phyloP scores from a whole-genome alignment of 2,888 invertebrate species.

The Priocnemis perturbator region DNA sequence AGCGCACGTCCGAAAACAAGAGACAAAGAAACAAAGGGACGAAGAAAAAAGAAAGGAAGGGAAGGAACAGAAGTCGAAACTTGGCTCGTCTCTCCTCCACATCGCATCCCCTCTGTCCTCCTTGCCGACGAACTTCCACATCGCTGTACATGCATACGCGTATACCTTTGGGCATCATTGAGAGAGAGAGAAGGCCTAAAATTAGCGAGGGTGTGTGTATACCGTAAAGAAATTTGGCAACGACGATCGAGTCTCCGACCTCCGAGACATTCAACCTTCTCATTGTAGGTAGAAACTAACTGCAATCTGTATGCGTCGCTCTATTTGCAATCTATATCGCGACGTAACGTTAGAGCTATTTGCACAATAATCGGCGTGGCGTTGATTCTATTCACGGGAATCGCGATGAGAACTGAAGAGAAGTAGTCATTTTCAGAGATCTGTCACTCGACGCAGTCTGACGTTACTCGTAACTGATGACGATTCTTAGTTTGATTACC shows the following conservation, averaged over 20 bases:
- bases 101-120: slow-evolving; percentile 12
- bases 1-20: slow-evolving; percentile 25
- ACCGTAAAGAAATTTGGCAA: slow-evolving; percentile 53
- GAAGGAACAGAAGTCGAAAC: slow-evolving; percentile 28
- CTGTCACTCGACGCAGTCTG: too few species aligned
- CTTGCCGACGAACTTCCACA: slow-evolving; percentile 31
- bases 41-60: slow-evolving; percentile 1
- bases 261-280: slow-evolving; percentile 9
- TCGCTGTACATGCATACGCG: slow-evolving; percentile 8
- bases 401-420: too few species aligned
- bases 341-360: too few species aligned
- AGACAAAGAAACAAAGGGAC: slow-evolving; percentile 24
- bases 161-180: slow-evolving; percentile 46
- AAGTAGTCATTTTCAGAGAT: too few species aligned
- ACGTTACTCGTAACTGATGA: too few species aligned
- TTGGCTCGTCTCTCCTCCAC: slow-evolving; percentile 16
- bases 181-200: slow-evolving; percentile 50
- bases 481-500: too few species aligned
- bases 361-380: too few species aligned
- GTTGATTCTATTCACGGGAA: too few species aligned
- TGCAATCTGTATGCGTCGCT: too few species aligned
- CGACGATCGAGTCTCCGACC: slow-evolving; percentile 18
- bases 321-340: too few species aligned
- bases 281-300: too few species aligned
- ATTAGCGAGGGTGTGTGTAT: slow-evolving; percentile 59